Evolutionary conservation across 2,113 vertebrate genomes (phyloP).

Genomic region (Cercocebus atys): DNA sequence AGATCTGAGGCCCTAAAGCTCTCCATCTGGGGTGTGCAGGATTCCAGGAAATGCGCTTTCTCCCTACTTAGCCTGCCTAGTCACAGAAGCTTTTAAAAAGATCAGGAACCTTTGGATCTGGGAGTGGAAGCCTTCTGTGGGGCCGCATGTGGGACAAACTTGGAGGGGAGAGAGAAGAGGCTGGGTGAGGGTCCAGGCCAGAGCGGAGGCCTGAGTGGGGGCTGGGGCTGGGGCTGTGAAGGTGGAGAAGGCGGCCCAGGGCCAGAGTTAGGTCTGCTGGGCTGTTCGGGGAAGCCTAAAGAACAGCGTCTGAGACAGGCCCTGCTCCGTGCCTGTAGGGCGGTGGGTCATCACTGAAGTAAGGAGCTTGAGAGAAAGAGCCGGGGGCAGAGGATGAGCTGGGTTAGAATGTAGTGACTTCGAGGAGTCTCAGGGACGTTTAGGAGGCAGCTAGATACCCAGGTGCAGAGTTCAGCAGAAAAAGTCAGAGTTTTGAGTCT

Average conservation of each 20-base stretch:
- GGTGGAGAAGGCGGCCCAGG: neutral
- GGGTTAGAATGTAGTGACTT: neutral
- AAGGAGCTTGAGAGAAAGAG: neutral
- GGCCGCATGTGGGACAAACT: neutral
- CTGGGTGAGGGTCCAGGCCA: neutral
- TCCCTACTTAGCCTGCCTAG: fast-evolving
- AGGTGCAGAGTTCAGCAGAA: neutral
- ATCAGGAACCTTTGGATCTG: neutral
- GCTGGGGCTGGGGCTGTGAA: fast-evolving
- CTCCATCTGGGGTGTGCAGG: neutral
- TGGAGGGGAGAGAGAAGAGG: neutral
- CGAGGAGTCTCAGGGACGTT: neutral
- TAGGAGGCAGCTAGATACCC: neutral
- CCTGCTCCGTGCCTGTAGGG: neutral
- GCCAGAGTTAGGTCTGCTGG: neutral
- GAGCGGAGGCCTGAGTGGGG: neutral
- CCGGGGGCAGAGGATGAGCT: neutral
- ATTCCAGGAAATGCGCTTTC: neutral
- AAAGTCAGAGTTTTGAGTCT: neutral
- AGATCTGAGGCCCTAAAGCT: neutral
- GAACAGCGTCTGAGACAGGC: neutral
- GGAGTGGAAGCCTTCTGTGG: too few species aligned
- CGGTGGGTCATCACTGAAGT: neutral
- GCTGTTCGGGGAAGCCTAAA: neutral
- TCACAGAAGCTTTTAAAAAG: neutral